Percentiles rank a stretch among this genome's conserved stretches.
phyloP scores from a whole-genome alignment of 2,113 vertebrate species.

The Dipodomys merriami region DNA sequence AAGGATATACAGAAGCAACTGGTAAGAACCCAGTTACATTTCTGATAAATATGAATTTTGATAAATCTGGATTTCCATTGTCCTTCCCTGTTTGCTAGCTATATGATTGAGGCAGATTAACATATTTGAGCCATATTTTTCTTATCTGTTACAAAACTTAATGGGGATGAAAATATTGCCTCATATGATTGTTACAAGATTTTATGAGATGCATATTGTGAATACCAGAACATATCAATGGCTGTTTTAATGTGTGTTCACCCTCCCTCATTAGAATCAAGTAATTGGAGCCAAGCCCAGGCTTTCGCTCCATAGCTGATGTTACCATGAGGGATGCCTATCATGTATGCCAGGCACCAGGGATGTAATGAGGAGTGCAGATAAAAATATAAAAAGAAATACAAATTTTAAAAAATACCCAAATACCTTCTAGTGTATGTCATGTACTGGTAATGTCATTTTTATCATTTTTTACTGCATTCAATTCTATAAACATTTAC shows the following conservation, averaged over 20 bases:
- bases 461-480: conserved; percentile 72
- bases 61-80: conserved; percentile 37
- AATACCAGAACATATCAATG: neutral
- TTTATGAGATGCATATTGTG: conserved; percentile 16
- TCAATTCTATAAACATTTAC: conserved; percentile 72
- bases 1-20: neutral
- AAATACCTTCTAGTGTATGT: conserved; percentile 25
- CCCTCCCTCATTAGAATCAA: neutral
- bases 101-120: neutral
- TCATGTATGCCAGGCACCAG: neutral
- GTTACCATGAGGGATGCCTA: neutral
- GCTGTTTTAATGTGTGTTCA: neutral
- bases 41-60: conserved; percentile 28
- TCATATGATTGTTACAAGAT: conserved; percentile 37
- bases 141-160: conserved; percentile 54
- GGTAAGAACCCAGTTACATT: neutral
- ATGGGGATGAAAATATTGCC: conserved; percentile 41
- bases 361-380: conserved; percentile 23
- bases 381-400: conserved; percentile 57
- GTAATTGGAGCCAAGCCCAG: neutral
- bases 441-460: conserved; percentile 64
- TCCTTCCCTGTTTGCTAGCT: neutral
- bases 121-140: conserved; percentile 24
- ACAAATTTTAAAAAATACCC: too few relatives aligned
- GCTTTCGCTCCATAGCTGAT: neutral